phyloP scores from a whole-genome alignment of 2,888 invertebrate genomes.

The Meliscaeva auricollis region DNA sequence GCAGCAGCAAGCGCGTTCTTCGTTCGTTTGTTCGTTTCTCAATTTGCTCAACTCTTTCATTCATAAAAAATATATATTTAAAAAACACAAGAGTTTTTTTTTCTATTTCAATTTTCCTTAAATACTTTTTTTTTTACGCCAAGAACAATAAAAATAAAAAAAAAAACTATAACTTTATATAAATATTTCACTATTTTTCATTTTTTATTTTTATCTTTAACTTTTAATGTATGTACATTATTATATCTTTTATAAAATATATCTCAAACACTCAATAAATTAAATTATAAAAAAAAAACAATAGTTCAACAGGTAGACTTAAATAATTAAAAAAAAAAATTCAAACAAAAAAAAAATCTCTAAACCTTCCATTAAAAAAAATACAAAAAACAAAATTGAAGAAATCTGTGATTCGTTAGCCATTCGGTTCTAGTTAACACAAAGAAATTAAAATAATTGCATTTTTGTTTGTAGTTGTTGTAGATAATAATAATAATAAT shows the following conservation, averaged over 20 bases:
- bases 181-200: constrained; percentile 29
- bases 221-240: constrained; percentile 15
- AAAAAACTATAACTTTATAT: neutral
- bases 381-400: constrained; percentile 41
- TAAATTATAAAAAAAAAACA: constrained; percentile 9
- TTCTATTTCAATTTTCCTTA: constrained; percentile 25
- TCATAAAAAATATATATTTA: constrained; percentile 11
- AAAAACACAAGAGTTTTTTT: constrained; percentile 51
- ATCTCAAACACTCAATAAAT: constrained; percentile 12
- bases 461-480: constrained; percentile 55
- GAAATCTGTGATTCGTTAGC: constrained; percentile 73
- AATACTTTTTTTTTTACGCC: neutral
- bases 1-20: constrained; percentile 72
- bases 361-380: constrained; percentile 3
- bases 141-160: constrained; percentile 9
- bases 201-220: constrained; percentile 15
- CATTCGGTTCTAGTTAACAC: constrained; percentile 71
- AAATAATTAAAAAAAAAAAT: neutral
- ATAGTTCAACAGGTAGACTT: constrained; percentile 20
- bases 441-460: constrained; percentile 67
- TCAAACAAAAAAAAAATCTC: neutral
- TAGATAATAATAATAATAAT: constrained; percentile 57
- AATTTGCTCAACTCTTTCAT: constrained; percentile 56
- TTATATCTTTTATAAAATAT: neutral
- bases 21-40: constrained; percentile 6